These are phyloP conservation scores for Copidosoma floridanum DNA, from an alignment of 1,140 invertebrate genomes.

Conservation along the genomic window DNA sequence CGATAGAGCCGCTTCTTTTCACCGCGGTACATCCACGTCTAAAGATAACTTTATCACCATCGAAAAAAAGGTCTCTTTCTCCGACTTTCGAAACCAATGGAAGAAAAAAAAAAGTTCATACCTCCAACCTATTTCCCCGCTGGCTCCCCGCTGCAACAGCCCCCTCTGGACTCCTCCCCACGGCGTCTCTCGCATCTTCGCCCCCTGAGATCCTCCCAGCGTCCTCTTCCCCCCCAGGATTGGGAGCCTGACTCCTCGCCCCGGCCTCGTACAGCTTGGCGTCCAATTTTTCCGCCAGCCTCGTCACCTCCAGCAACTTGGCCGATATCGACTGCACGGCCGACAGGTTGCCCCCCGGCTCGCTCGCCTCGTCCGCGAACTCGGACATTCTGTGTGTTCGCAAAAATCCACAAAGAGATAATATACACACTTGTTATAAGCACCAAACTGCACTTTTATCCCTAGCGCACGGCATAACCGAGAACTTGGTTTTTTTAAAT, in stretches of 20 bases:
- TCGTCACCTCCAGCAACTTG: constrained; percentile 64
- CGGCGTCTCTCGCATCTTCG: not conserved
- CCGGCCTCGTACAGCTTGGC: constrained; percentile 58
- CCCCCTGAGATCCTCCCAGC: not conserved
- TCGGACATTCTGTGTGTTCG: constrained; percentile 6
- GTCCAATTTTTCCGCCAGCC: constrained; percentile 67
- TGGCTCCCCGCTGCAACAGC: constrained; percentile 36
- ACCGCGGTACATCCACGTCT: no score
- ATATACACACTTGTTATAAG: no score
- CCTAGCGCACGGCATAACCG: no score
- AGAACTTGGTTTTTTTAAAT: not conserved
- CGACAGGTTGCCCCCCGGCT: constrained; percentile 54
- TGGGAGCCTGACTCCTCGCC: constrained; percentile 39
- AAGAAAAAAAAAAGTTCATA: no score
- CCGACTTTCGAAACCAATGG: no score
- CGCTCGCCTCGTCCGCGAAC: not conserved
- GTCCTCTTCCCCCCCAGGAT: constrained; percentile 31
- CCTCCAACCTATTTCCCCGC: constrained; percentile 7
- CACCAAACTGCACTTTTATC: no score
- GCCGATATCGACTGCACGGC: constrained; percentile 67
- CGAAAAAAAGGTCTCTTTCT: no score
- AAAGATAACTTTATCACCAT: no score
- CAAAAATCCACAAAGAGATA: not conserved
- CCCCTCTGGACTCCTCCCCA: not conserved
- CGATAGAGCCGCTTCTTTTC: no score